phyloP scores from a whole-genome alignment of 2,113 vertebrate genomes.

The Pongo abelii region DNA sequence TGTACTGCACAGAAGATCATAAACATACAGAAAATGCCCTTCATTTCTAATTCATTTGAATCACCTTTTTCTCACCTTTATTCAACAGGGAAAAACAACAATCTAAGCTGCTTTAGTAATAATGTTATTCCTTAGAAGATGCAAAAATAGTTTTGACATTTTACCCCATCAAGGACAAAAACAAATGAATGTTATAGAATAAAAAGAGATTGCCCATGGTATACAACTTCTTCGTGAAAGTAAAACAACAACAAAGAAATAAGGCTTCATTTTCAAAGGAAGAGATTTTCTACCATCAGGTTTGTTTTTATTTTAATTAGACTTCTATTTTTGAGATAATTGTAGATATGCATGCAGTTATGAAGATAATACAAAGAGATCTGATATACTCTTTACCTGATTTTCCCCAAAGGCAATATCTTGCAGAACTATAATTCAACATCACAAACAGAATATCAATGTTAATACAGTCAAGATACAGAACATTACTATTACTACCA shows the following conservation, averaged over 20 bases:
- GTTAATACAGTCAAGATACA: not conserved
- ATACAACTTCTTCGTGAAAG: not conserved
- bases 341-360: not conserved
- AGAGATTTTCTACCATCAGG: not conserved
- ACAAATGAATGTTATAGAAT: slow-evolving; percentile 29
- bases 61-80: slow-evolving; percentile 28
- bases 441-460: not conserved
- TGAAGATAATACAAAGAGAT: not conserved
- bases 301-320: not conserved
- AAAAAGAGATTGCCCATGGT: not conserved
- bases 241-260: not conserved
- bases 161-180: slow-evolving; percentile 8
- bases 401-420: not conserved
- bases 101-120: not conserved
- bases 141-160: slow-evolving; percentile 41
- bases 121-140: slow-evolving; percentile 58
- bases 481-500: not conserved
- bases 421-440: not conserved
- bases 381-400: not conserved
- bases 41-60: slow-evolving; percentile 50
- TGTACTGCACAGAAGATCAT: not conserved
- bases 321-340: not conserved
- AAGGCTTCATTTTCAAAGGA: not conserved
- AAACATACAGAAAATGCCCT: not conserved
- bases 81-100: slow-evolving; percentile 58